Conservation (phyloP, 2,113 vertebrate genomes). For the Neodontobutis hainanensis region DNA sequence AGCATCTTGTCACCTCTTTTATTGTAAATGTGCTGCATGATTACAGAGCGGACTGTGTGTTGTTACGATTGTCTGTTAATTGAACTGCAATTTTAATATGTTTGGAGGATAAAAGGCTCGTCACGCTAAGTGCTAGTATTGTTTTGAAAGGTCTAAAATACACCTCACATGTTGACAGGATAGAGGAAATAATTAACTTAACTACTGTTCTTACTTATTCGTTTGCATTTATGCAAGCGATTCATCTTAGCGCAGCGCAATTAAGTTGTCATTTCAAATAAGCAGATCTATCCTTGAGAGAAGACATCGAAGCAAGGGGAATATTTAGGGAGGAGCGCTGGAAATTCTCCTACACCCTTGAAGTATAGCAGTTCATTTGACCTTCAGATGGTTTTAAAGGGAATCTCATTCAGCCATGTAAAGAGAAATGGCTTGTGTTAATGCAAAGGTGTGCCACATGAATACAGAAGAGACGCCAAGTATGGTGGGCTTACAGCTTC, state of each 20-base stretch:
- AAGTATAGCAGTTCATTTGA: constrained; percentile 64
- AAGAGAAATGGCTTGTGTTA: constrained; percentile 74
- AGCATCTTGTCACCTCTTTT: constrained; percentile 54
- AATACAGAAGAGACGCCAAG: constrained; percentile 64
- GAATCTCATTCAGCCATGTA: constrained; percentile 71
- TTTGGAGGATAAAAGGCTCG: constrained; percentile 22
- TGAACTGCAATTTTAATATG: constrained; percentile 44
- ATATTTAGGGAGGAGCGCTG: constrained; percentile 48
- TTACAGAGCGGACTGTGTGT: constrained; percentile 16
- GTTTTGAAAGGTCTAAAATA: constrained; percentile 26
- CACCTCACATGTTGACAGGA: constrained; percentile 31
- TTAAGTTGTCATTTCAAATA: constrained; percentile 65
- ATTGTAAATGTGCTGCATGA: constrained; percentile 41
- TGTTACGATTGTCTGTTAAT: constrained; percentile 39
- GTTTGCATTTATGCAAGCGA: constrained; percentile 59
- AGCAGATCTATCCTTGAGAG: constrained; percentile 39
- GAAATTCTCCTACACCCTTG: constrained; percentile 36
- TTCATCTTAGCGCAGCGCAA: constrained; percentile 58
- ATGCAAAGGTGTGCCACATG: constrained; percentile 58
- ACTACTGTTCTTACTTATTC: constrained; percentile 55
- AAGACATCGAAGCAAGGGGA: constrained; percentile 34
- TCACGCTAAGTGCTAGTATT: constrained; percentile 14
- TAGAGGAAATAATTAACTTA: constrained; percentile 62
- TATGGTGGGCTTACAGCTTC: constrained; percentile 52
- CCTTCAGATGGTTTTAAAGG: constrained; percentile 62